A percentile compares a stretch with the other conserved stretches of the same genome.
Conservation (phyloP, 2,113 vertebrate genomes). For the Chlorodrepanis virens region DNA sequence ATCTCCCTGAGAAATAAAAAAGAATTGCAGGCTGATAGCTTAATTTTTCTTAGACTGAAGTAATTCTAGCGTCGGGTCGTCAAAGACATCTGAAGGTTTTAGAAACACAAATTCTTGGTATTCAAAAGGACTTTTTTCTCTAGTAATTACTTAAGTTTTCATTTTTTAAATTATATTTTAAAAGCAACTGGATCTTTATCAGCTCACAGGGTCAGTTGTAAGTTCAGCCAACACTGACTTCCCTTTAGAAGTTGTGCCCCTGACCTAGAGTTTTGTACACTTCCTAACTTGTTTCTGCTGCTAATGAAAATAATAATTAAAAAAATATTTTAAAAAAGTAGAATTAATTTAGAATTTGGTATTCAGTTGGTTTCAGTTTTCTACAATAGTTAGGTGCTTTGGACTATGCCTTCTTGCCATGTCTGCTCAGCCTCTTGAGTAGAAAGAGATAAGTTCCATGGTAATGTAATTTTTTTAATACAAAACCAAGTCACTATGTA, state of each 20-base stretch:
- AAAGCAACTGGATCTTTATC: not conserved
- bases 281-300: not conserved
- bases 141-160: fast-evolving
- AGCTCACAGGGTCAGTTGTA: not conserved
- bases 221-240: not conserved
- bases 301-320: not conserved
- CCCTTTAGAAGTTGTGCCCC: not conserved
- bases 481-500: not conserved
- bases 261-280: not conserved
- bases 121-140: not conserved
- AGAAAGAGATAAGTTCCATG: not conserved
- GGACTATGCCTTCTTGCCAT: not conserved
- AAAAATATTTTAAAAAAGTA: too few species aligned
- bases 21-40: not conserved
- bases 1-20: not conserved
- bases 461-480: not conserved
- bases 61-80: not conserved
- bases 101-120: not conserved
- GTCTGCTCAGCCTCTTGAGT: not conserved
- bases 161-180: not conserved
- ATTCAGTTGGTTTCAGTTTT: not conserved
- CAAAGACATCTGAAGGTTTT: not conserved
- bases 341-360: not conserved
- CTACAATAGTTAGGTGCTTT: not conserved
- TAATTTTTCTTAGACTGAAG: not conserved